A percentile compares a stretch with the other conserved stretches of the same genome.
These are phyloP conservation scores for Muraenolepis orangiensis DNA, from an alignment of 2,797 vertebrate species.

Conservation along the genomic window DNA sequence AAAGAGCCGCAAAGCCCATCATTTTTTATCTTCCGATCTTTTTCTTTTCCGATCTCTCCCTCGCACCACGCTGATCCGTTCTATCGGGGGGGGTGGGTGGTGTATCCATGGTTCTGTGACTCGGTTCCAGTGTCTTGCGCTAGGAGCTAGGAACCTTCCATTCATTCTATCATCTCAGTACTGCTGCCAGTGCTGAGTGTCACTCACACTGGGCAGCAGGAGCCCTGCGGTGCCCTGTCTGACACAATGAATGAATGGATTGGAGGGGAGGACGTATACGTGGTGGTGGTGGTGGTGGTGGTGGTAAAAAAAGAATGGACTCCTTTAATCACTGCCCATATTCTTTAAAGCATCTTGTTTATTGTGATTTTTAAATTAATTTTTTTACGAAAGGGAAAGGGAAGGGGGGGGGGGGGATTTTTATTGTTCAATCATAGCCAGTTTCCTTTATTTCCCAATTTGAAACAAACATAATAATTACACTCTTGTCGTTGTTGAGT, in stretches of 20 bases:
- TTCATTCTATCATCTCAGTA: constrained; percentile 41
- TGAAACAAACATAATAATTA: neutral
- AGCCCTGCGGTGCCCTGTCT: too few species aligned
- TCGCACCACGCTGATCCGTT: constrained; percentile 41
- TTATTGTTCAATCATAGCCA: constrained; percentile 6
- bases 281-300: too few species aligned
- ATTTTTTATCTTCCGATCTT: too few species aligned
- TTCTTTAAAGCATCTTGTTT: neutral
- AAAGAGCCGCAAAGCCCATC: neutral
- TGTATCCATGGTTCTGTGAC: constrained; percentile 44
- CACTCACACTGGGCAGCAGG: too few species aligned
- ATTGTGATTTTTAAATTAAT: constrained; percentile 7
- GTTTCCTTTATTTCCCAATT: neutral
- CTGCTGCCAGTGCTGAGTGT: too few species aligned
- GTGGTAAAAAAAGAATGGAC: too few species aligned
- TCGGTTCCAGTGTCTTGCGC: constrained; percentile 19
- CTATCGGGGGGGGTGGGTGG: constrained; percentile 37
- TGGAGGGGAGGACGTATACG: too few species aligned
- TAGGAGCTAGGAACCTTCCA: constrained; percentile 18
- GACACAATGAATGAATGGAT: too few species aligned
- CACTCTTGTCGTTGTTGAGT: neutral
- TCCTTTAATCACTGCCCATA: neutral
- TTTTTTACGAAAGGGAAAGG: neutral
- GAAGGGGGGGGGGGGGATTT: neutral
- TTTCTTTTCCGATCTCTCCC: constrained; percentile 24